Evolutionary conservation across 2,888 invertebrate species (phyloP), one percentile per base, ranked within the genome.

Genomic region (Pecten maximus): DNA sequence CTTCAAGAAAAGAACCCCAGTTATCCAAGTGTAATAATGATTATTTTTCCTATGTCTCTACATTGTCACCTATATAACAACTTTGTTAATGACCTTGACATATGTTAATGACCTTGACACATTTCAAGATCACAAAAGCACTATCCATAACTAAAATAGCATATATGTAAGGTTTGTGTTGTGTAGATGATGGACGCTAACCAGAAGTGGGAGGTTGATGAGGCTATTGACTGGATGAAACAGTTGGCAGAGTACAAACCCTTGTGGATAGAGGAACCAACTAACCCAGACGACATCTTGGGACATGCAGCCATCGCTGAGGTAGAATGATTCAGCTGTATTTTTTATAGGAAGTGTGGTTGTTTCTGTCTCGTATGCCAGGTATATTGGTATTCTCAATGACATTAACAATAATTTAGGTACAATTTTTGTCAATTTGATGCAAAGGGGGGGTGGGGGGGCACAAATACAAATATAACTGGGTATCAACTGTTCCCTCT

Each of bases 211-310:
- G 98, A 98, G 95, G 98, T 98, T 3, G 97, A 98, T 90, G 98
- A 98, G 96, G 98, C 99, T 0, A 98, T 99, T 91, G 98, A 98
- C 19, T 99, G 98, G 98, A 98, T 98, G 98, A 98, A 98, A 96
- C 97, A 98, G 89, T 96, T 99, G 91, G 97, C 98, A 0, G 97
- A 98, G 86, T 98, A 98, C 95, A 98, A 98, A 94, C 98, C 98
- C 2, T 96, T 98, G 90, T 99, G 99, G 99, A 98, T 99, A 91
- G 99, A 99, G 96, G 99, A 99, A 96, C 99, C 99, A 0, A 99
- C 99, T 0, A 98, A 98, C 3, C 98, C 99, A 0, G 99, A 99
- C 96, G 99, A 99, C 96, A 97, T 98, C 3, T 97, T 98, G n/a
- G 99, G 98, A 0, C 99, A 99, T 96, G 98, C 98, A 0, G 97